Base-by-base conservation (phyloP, 2,113 vertebrate species). In the Apeltes quadracus region DNA sequence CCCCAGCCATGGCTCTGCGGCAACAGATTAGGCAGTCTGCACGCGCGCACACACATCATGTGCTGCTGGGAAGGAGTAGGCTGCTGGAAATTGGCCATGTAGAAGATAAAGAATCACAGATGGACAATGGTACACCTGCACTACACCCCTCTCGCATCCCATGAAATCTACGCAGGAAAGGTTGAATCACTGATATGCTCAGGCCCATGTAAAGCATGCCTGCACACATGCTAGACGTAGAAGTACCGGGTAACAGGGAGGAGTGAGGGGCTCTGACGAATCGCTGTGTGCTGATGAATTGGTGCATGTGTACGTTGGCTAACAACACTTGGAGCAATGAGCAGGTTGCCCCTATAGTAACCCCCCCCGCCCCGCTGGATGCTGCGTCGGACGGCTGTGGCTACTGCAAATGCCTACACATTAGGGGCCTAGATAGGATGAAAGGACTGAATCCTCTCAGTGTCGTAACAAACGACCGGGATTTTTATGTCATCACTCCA, bases 261-360 rank as follows among this genome's bases (percentile, higher is more conserved):
- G 90, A 88, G 89, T 87, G 85, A 86, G 81, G 61, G 69, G 71
- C 82, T 83, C 75, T 88, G 91, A 91, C 87, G 81, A 91, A 92
- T 91, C 69, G 82, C 59, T 78, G 79, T 72, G 83, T 50, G 86
- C 84, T 90, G 90, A 93, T 91, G 77, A 91, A 92, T 89, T 46
- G 74, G 46, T 79, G 82, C 48, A 23, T 78, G 75, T 72, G 63
- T 84, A 79, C 73, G 84, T 90, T 84, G 67, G 80, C 82, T 90
- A 92, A 92, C 82, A 89, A 89, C 84, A 84, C 86, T 92, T 78
- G 75, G 85, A 91, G 88, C 93, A 92, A 94, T 92, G 90, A 92
- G 90, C 84, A 80, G 81, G 88, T 84, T 92, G 86, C 78, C 83
- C 88, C 83, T 78, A 82, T 83, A 51, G 72, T 87, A 89, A 93